A percentile compares a stretch with the other conserved stretches of the same genome.
These are phyloP conservation scores for Styela clava DNA, from an alignment of 23 tunicate species.

Conservation along the genomic window DNA sequence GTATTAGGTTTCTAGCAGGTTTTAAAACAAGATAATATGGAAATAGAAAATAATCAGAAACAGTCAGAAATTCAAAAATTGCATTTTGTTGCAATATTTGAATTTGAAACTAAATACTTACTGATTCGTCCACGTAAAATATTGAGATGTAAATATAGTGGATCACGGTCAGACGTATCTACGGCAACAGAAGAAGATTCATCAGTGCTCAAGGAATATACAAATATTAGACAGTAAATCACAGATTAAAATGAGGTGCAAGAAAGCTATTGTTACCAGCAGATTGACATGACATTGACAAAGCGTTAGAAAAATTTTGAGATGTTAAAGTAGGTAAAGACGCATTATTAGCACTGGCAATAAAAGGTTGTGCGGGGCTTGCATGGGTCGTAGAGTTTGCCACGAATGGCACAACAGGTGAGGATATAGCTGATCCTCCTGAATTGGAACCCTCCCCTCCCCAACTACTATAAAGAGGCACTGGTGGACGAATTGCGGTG, in stretches of 20 bases:
- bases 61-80: too few species aligned
- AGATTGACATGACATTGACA: background rate
- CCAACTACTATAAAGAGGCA: constrained; percentile 86
- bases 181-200: background rate
- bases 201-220: background rate
- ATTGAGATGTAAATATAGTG: too few species aligned
- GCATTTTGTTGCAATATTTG: too few species aligned
- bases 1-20: too few species aligned
- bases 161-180: too few species aligned
- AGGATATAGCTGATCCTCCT: constrained; percentile 21
- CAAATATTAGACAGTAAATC: background rate
- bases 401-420: background rate
- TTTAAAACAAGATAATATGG: too few species aligned
- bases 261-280: background rate
- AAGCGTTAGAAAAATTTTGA: background rate
- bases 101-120: too few species aligned
- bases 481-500: constrained; percentile 62
- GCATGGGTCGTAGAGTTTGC: background rate
- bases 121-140: too few species aligned
- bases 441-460: constrained; percentile 39
- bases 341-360: constrained; percentile 4
- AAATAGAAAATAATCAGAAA: too few species aligned
- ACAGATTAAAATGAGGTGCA: background rate
- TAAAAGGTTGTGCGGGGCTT: background rate
- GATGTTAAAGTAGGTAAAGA: background rate